These are phyloP conservation scores for Cladopsammia gracilis DNA, from an alignment of 64 coral and sea anemone genomes.

Conservation along the genomic window DNA sequence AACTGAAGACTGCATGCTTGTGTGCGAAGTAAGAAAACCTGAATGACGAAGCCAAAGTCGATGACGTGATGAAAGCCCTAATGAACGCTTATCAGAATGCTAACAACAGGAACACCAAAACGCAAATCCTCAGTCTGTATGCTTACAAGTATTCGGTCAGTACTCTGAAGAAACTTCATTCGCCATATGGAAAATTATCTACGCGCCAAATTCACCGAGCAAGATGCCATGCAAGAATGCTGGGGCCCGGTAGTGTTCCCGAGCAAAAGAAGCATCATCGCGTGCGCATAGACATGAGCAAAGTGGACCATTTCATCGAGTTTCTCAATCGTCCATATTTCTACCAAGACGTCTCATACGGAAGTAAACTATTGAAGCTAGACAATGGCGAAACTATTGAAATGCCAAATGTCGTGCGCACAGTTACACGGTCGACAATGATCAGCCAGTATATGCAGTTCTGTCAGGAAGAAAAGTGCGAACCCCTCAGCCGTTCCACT, in stretches of 20 bases:
- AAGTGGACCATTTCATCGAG: slow-evolving; percentile 31
- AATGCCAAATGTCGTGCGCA: background rate
- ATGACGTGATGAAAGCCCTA: background rate
- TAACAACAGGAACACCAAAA: background rate
- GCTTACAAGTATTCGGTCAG: slow-evolving; percentile 48
- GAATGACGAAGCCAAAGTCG: background rate
- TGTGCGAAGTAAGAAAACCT: slow-evolving; percentile 20
- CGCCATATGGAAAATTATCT: background rate
- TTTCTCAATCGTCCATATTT: background rate
- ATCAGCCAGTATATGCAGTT: background rate
- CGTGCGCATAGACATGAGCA: slow-evolving; percentile 2
- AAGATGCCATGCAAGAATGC: background rate
- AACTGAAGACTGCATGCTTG: slow-evolving; percentile 40
- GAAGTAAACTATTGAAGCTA: background rate
- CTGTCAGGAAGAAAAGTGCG: no score
- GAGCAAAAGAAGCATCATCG: no score
- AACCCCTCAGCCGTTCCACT: no score
- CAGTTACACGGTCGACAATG: background rate
- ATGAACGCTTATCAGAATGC: slow-evolving; percentile 3
- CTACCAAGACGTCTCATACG: no score
- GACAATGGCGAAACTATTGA: background rate
- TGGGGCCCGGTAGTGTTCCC: background rate
- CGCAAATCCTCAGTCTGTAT: slow-evolving; percentile 53
- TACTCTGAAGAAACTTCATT: slow-evolving; percentile 43
- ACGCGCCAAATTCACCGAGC: background rate